A percentile compares a stretch with the other conserved stretches of the same genome.
Evolutionary conservation across 2,113 vertebrate species (phyloP).

Genomic region (Platichthys stellatus): DNA sequence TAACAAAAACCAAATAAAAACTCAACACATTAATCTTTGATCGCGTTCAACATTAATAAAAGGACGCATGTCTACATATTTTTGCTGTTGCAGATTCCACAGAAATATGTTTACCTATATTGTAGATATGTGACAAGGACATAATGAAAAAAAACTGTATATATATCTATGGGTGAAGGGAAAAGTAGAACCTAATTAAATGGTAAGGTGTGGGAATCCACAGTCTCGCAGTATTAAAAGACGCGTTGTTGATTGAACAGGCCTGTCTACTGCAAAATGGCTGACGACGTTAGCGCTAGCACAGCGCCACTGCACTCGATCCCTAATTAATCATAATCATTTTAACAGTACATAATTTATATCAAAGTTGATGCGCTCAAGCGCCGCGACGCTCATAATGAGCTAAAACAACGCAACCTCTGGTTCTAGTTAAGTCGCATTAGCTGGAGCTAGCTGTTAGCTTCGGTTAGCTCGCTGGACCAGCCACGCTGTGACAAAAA

Average conservation of each 20-base stretch:
- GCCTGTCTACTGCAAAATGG: conserved; percentile 26
- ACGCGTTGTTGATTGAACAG: background rate
- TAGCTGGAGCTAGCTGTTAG: background rate
- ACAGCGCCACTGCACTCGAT: background rate
- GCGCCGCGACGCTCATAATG: fast-evolving
- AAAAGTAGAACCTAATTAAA: background rate
- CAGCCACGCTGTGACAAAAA: conserved; percentile 6
- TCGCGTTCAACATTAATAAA: too few species aligned
- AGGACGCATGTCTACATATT: too few species aligned
- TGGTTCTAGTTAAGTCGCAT: background rate
- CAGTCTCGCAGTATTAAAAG: background rate
- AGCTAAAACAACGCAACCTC: fast-evolving
- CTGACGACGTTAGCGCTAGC: background rate
- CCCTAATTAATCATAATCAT: background rate
- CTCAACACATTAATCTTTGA: background rate
- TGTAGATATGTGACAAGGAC: too few species aligned
- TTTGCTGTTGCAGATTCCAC: too few species aligned
- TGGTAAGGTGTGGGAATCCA: background rate
- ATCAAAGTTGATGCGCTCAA: fast-evolving
- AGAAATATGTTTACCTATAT: too few species aligned
- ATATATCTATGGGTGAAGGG: too few species aligned
- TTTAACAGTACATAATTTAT: background rate
- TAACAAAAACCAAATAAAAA: too few species aligned
- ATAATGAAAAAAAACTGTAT: background rate
- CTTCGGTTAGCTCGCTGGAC: conserved; percentile 1